These are phyloP conservation scores for Anguilla anguilla DNA, from an alignment of 2,797 vertebrate genomes.

Conservation along the genomic window DNA sequence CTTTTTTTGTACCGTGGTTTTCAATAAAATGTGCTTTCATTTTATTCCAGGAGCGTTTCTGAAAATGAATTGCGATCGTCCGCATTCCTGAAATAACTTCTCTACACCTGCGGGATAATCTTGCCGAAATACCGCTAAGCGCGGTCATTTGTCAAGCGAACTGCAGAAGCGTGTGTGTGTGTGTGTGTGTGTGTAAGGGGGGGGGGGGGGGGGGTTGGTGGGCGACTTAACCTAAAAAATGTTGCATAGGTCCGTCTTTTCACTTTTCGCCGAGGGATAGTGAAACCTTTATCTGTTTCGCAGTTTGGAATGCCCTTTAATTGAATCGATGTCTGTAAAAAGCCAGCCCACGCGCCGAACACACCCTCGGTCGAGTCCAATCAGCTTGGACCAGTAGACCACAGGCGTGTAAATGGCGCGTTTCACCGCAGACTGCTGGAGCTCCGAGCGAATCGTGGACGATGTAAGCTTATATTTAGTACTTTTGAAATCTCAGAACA, in stretches of 20 bases:
- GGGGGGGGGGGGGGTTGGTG: background rate
- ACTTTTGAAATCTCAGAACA: constrained; percentile 43
- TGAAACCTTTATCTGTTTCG: constrained; percentile 50
- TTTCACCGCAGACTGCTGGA: constrained; percentile 61
- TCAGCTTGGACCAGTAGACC: constrained; percentile 60
- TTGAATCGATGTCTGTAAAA: constrained; percentile 69
- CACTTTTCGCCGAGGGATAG: constrained; percentile 27
- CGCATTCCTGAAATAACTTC: background rate
- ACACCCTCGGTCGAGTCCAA: constrained; percentile 77
- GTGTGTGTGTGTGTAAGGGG: too few relatives aligned
- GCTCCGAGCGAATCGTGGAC: constrained; percentile 48
- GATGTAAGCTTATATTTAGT: constrained; percentile 45
- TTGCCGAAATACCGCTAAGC: background rate
- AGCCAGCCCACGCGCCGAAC: constrained; percentile 66
- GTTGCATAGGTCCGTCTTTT: constrained; percentile 10
- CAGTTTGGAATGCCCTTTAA: constrained; percentile 65
- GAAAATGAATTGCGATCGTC: background rate
- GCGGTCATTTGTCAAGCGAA: background rate
- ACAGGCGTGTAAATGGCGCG: constrained; percentile 65
- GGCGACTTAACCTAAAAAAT: constrained; percentile 9
- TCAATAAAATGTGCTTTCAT: constrained; percentile 14
- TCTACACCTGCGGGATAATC: constrained; percentile 4
- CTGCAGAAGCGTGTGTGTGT: too few relatives aligned
- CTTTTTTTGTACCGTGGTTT: background rate
- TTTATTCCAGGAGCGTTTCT: constrained; percentile 29